These are phyloP conservation scores for Frankliniella intonsa DNA, from an alignment of 2,888 invertebrate species.

Conservation along the genomic window DNA sequence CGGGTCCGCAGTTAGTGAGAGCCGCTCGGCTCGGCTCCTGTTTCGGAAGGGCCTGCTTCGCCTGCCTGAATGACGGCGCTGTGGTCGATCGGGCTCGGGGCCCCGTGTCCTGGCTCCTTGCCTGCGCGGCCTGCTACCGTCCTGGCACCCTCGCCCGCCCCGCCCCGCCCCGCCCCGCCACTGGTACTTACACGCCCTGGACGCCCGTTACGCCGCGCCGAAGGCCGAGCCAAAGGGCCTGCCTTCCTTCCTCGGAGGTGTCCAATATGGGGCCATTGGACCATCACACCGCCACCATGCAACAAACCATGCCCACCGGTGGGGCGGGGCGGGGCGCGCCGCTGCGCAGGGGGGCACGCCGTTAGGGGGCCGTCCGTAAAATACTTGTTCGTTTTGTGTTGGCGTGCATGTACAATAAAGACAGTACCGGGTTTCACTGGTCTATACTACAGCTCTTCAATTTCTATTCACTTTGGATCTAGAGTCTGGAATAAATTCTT, in stretches of 20 bases:
- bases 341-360: not conserved
- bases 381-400: not conserved
- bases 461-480: no score
- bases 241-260: no score
- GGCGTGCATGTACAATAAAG: not conserved
- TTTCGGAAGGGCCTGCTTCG: slow-evolving; percentile 33
- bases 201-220: no score
- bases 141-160: not conserved
- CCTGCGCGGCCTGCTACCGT: not conserved
- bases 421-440: no score
- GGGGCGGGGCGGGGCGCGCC: not conserved
- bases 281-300: no score
- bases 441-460: no score
- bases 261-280: no score
- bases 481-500: no score
- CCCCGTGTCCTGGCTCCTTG: not conserved
- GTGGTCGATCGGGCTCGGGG: not conserved
- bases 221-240: no score
- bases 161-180: not conserved
- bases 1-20: slow-evolving; percentile 28
- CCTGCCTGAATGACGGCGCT: slow-evolving; percentile 22
- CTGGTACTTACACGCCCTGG: not conserved
- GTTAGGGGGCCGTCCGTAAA: no score
- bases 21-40: not conserved
- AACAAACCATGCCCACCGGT: no score